Evolutionary conservation across 35 echinoderm and acorn worm species (phyloP).

Genomic region (Chiridota heheva): DNA sequence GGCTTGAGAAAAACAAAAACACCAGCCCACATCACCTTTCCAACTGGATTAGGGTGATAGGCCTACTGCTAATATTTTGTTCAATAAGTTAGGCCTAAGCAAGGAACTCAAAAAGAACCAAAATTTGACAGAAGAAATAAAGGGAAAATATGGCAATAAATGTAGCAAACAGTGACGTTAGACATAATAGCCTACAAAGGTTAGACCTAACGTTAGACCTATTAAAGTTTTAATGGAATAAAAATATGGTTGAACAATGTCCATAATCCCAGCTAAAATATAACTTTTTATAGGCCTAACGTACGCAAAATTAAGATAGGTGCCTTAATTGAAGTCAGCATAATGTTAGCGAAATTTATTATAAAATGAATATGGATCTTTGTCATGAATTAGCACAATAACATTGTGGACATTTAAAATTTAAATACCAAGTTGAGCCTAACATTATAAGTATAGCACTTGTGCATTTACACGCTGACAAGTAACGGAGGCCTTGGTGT

Average conservation of each 20-base stretch:
- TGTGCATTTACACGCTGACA: neutral
- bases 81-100: no score
- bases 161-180: no score
- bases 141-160: no score
- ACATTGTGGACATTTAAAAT: slow-evolving; percentile 50
- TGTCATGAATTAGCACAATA: neutral
- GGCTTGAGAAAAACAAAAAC: no score
- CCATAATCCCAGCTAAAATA: neutral
- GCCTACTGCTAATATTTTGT: no score
- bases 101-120: no score
- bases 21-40: no score
- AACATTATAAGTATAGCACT: neutral
- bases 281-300: slow-evolving; percentile 8
- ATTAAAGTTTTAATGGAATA: neutral
- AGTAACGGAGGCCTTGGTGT: no score
- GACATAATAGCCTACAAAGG: no score
- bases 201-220: no score
- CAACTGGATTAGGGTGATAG: no score
- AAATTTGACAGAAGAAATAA: no score
- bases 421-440: slow-evolving; percentile 33
- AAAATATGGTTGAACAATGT: neutral
- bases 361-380: neutral
- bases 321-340: neutral
- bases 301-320: neutral
- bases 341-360: neutral